A percentile compares a stretch with the other conserved stretches of the same genome.
Evolutionary conservation across 2,113 vertebrate genomes (phyloP).

Genomic region (Hyaena hyaena): DNA sequence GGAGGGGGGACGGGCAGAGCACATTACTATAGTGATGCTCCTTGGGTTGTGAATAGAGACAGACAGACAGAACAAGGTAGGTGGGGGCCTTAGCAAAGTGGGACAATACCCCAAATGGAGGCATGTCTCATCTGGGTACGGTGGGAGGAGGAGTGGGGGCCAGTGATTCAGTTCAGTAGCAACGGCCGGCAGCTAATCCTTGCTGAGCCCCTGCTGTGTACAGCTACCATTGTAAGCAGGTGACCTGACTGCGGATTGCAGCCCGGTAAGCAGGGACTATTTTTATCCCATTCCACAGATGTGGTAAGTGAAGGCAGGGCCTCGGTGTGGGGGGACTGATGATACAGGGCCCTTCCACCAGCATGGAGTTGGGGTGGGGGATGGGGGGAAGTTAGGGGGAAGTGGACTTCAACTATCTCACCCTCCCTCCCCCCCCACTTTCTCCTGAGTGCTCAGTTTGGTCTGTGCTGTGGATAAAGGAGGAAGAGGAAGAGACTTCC

Average conservation of each 20-base stretch:
- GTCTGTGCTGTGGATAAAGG: neutral
- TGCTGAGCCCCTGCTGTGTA: rapidly evolving
- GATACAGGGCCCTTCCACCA: no score
- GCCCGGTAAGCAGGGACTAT: rapidly evolving
- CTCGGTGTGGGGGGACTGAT: neutral
- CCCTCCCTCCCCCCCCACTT: neutral
- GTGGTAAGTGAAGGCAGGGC: neutral
- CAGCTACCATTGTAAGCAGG: neutral
- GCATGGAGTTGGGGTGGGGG: neutral
- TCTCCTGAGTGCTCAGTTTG: neutral
- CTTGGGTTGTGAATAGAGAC: neutral
- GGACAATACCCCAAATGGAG: rapidly evolving
- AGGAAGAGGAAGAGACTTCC: neutral
- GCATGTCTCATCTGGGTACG: rapidly evolving
- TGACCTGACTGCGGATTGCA: neutral
- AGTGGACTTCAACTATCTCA: neutral
- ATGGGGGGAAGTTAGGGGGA: neutral
- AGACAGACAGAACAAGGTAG: neutral
- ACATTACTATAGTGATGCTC: neutral
- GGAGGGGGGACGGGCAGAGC: neutral
- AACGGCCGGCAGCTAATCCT: neutral
- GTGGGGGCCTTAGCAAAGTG: neutral
- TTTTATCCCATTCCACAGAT: neutral
- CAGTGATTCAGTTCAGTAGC: neutral
- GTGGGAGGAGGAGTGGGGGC: neutral